phyloP scores from a whole-genome alignment of 1,140 invertebrate genomes.

The Micrasema longulum region DNA sequence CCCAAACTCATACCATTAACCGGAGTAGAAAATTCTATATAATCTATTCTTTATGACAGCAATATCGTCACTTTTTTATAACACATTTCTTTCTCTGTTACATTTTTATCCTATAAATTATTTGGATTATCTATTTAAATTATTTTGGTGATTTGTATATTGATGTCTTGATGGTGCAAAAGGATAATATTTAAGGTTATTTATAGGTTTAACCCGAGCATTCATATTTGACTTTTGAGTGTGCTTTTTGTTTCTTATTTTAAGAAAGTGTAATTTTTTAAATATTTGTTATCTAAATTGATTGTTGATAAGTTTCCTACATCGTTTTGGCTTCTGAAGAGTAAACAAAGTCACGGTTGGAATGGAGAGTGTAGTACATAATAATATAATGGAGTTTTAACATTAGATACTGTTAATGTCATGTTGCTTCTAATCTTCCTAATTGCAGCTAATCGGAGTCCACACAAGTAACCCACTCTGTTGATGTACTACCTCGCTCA shows the following conservation, averaged over 20 bases:
- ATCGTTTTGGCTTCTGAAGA: too few relatives aligned
- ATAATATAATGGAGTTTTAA: too few relatives aligned
- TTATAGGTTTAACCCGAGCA: conserved; percentile 3
- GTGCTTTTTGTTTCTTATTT: conserved; percentile 11
- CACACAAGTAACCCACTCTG: too few relatives aligned
- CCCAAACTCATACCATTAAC: conserved; percentile 15
- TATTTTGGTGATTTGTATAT: conserved; percentile 27
- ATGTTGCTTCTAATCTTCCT: too few relatives aligned
- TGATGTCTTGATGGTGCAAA: conserved; percentile 17
- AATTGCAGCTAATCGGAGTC: too few relatives aligned
- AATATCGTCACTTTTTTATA: conserved; percentile 8
- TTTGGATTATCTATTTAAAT: conserved; percentile 10
- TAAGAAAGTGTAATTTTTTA: neutral
- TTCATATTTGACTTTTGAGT: conserved; percentile 20
- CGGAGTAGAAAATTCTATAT: conserved; percentile 22
- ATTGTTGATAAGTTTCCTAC: too few relatives aligned
- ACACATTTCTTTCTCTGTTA: conserved; percentile 16
- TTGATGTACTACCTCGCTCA: too few relatives aligned
- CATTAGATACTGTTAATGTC: too few relatives aligned
- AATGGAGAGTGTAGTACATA: too few relatives aligned
- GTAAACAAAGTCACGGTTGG: too few relatives aligned
- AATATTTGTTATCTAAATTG: too few relatives aligned
- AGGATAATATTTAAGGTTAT: conserved; percentile 20
- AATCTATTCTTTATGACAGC: conserved; percentile 7
- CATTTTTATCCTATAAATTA: conserved; percentile 19